Evolutionary conservation across 92 coral and sea anemone genomes (phyloP).

Genomic region (Porites evermanni): DNA sequence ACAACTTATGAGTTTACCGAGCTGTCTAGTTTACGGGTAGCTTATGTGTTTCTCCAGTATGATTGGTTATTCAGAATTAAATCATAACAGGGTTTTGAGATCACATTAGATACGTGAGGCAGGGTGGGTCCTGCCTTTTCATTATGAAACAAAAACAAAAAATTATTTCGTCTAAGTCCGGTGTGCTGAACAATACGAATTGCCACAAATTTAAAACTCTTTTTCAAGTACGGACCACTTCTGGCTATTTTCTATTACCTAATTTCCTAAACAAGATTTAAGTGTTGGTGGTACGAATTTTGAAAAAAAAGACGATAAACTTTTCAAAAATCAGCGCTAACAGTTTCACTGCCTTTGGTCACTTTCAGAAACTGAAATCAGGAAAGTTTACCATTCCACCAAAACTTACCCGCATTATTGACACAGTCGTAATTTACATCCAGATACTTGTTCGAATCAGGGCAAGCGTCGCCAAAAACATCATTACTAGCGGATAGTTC

Average conservation of each 20-base stretch:
- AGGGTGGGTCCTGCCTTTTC: neutral
- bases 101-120: neutral
- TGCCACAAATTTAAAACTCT: too few relatives aligned
- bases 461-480: slow-evolving; percentile 84
- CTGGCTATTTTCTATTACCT: neutral
- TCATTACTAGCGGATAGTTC: slow-evolving; percentile 83
- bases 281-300: too few relatives aligned
- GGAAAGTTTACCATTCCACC: too few relatives aligned
- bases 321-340: too few relatives aligned
- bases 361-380: too few relatives aligned
- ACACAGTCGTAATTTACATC: slow-evolving; percentile 89
- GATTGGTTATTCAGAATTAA: slow-evolving; percentile 34
- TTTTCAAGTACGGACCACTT: too few relatives aligned
- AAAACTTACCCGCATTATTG: slow-evolving; percentile 64
- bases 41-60: neutral
- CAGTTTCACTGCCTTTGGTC: too few relatives aligned
- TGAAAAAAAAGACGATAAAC: too few relatives aligned
- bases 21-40: slow-evolving; percentile 37
- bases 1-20: slow-evolving; percentile 8
- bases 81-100: slow-evolving; percentile 14
- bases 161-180: neutral
- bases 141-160: too few relatives aligned
- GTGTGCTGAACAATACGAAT: neutral
- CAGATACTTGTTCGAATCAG: slow-evolving; percentile 84
- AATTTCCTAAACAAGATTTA: neutral